Conservation (phyloP, 2,113 vertebrate species). For the Corydoras maculifer region DNA sequence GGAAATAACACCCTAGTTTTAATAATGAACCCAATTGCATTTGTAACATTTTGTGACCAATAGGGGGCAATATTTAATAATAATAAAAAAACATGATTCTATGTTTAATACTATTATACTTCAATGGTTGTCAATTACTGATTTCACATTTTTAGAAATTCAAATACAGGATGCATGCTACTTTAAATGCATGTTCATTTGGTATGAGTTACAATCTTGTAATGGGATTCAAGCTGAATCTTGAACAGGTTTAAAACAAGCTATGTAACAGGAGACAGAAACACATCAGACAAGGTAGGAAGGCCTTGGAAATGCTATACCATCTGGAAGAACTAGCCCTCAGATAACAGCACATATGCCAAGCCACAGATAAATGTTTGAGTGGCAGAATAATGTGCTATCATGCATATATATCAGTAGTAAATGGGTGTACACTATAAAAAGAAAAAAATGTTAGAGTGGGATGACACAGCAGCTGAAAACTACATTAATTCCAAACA, state of each 20-base stretch:
- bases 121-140: too few species aligned
- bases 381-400: neutral
- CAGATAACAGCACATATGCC: constrained; percentile 8
- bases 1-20: too few species aligned
- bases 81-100: neutral
- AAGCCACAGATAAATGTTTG: constrained; percentile 11
- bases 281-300: constrained; percentile 1
- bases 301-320: neutral
- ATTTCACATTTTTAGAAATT: too few species aligned
- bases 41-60: constrained; percentile 19
- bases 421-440: too few species aligned
- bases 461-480: too few species aligned
- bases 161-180: too few species aligned
- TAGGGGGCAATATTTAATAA: constrained; percentile 44
- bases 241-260: constrained; percentile 16
- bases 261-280: constrained; percentile 32
- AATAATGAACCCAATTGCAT: too few species aligned
- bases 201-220: too few species aligned
- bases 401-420: neutral
- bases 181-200: too few species aligned
- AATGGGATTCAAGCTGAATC: constrained; percentile 14
- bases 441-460: too few species aligned
- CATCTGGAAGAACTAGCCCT: neutral
- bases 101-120: too few species aligned
- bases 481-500: too few species aligned